These are phyloP conservation scores for Rhynchotus rufescens DNA, from an alignment of 2,797 vertebrate species.

Conservation along the genomic window DNA sequence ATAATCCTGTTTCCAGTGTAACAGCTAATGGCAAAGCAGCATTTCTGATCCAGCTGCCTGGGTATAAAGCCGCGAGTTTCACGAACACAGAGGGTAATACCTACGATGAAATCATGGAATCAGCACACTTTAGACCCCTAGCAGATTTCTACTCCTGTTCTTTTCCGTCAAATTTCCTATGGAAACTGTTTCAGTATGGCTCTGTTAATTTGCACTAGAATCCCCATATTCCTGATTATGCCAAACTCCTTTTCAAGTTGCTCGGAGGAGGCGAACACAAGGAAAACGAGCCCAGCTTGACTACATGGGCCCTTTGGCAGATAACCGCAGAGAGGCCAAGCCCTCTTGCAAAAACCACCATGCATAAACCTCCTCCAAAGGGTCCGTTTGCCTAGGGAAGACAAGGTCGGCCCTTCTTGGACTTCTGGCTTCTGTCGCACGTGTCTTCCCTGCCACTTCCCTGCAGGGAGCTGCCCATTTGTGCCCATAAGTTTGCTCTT, in stretches of 20 bases:
- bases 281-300: not conserved
- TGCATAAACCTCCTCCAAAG: constrained; percentile 22
- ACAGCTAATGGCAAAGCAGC: not conserved
- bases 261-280: not conserved
- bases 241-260: not conserved
- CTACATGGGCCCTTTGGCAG: constrained; percentile 15
- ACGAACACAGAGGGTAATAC: not conserved
- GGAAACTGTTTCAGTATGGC: not conserved
- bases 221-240: not conserved
- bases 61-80: not conserved
- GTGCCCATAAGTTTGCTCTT: not conserved
- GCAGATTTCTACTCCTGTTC: not conserved
- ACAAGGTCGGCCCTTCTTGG: not conserved
- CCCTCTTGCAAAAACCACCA: not conserved
- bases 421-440: constrained; percentile 22
- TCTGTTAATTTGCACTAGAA: constrained; percentile 36
- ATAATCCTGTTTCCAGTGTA: not conserved
- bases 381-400: not conserved
- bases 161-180: constrained; percentile 23
- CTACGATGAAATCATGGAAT: not conserved
- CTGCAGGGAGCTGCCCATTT: not conserved
- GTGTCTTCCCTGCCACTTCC: not conserved
- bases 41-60: not conserved
- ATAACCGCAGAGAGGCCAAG: constrained; percentile 46
- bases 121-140: not conserved